Base-by-base conservation (phyloP, 2,888 invertebrate genomes). In the Diloba caeruleocephala region DNA sequence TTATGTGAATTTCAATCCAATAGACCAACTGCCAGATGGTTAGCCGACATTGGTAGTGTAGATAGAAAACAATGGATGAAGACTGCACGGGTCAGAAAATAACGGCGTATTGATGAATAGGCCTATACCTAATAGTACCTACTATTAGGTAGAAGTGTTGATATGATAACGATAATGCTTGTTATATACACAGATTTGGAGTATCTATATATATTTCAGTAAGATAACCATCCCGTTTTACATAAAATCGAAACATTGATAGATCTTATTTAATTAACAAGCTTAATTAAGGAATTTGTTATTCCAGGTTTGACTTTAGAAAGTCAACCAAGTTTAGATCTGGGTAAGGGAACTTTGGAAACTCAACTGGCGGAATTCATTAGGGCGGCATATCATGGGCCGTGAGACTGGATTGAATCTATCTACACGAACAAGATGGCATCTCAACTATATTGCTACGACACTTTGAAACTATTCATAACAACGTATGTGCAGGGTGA, bases 311-410 rank as follows among this genome's bases (percentile, higher is more conserved):
- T 42, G n/a, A 2, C 31, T 7, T 32, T 8, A 1, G 13, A 10
- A 65, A 48, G 32, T 48, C 25, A 67, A 51, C 44, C 32, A 23
- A 61, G 13, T 60, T 60, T 26, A 23, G 17, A 26, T 12, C 29
- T 25, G 23, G 34, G 19, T 1, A 23, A 6, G 17, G 23, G 23
- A 58, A 59, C 53, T 67, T 61, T n/a, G 26, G 8, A 2, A 42
- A 26, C 39, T 66, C 10, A 59, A 33, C 29, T 36, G 1, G 25
- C 23, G 14, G 23, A 7, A 19, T 34, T 42, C 41, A 42, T 48
- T 43, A 36, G 15, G 25, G 48, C 12, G 15, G 48, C 23, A 39
- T 33, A 25, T 42, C 37, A 29, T 3, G 10, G 53, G 32, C 49
- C 37, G 28, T 12, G 9, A 7, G 28, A 21, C 23, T 6, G 34